Evolutionary conservation across 1,140 invertebrate species (phyloP).

Genomic region (Cherax destructor): DNA sequence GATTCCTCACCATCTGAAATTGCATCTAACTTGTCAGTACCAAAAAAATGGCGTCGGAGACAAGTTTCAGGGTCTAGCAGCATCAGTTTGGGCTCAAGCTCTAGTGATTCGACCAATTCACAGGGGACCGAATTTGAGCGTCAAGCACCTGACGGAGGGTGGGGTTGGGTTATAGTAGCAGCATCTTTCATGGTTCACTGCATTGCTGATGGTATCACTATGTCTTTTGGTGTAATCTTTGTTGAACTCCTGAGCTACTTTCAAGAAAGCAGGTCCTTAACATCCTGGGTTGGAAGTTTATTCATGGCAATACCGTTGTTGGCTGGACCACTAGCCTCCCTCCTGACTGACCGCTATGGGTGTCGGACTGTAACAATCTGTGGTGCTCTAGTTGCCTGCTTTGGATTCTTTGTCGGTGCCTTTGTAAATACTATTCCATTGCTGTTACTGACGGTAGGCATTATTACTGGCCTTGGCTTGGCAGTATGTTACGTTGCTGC

Average conservation of each 20-base stretch:
- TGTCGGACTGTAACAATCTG: slow-evolving; percentile 86
- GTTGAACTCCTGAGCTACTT: slow-evolving; percentile 92
- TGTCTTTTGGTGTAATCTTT: slow-evolving; percentile 93
- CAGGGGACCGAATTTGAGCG: slow-evolving; percentile 61
- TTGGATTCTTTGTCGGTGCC: slow-evolving; percentile 89
- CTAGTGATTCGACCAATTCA: slow-evolving; percentile 39
- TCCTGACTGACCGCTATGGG: slow-evolving; percentile 90
- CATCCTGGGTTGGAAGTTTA: slow-evolving; percentile 91
- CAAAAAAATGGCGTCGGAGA: slow-evolving; percentile 42
- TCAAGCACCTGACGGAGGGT: slow-evolving; percentile 71
- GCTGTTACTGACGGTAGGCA: slow-evolving; percentile 89
- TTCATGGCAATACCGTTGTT: slow-evolving; percentile 93
- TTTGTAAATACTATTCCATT: slow-evolving; percentile 86
- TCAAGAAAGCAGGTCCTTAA: slow-evolving; percentile 86
- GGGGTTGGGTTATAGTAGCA: slow-evolving; percentile 79
- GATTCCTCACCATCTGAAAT: slow-evolving; percentile 49
- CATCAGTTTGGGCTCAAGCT: slow-evolving; percentile 64
- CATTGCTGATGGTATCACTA: slow-evolving; percentile 95
- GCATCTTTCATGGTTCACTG: slow-evolving; percentile 92
- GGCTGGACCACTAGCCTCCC: slow-evolving; percentile 91
- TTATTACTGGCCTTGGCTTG: slow-evolving; percentile 87
- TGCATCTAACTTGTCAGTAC: neutral
- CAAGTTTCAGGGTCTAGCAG: slow-evolving; percentile 68
- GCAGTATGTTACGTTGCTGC: slow-evolving; percentile 84
- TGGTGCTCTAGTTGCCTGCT: slow-evolving; percentile 85